phyloP scores from a whole-genome alignment of 2,113 vertebrate genomes.

The Engystomops pustulosus region DNA sequence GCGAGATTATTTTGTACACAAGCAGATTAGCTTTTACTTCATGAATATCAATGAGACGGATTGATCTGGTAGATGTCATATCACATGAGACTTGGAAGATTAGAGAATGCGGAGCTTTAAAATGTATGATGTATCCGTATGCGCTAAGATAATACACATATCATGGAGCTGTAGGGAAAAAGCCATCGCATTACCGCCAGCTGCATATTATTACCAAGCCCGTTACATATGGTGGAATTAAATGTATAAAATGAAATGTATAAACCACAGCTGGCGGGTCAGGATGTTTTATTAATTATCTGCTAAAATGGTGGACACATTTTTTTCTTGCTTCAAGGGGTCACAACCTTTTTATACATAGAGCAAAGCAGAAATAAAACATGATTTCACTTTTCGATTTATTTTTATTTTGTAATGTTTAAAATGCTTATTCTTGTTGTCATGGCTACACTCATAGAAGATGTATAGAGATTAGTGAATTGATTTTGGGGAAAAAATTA shows the following conservation, averaged over 20 bases:
- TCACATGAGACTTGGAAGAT: slow-evolving; percentile 19
- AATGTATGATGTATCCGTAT: not conserved
- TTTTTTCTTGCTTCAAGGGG: not conserved
- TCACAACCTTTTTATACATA: too few species aligned
- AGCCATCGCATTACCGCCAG: not conserved
- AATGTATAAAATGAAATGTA: not conserved
- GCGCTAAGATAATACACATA: not conserved
- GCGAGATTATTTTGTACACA: not conserved
- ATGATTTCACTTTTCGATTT: too few species aligned
- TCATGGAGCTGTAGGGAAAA: not conserved
- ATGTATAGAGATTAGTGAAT: too few species aligned
- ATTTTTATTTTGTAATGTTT: too few species aligned
- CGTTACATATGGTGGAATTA: not conserved
- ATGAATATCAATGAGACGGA: slow-evolving; percentile 33
- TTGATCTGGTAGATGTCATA: not conserved
- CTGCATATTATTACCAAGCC: not conserved
- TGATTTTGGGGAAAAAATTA: too few species aligned
- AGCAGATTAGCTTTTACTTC: slow-evolving; percentile 9
- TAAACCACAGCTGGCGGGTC: not conserved
- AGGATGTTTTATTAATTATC: not conserved
- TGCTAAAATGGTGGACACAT: not conserved
- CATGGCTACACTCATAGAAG: too few species aligned
- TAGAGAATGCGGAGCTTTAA: slow-evolving; percentile 3
- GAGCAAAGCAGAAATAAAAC: too few species aligned
- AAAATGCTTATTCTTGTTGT: too few species aligned